These are phyloP conservation scores for Hippolais icterina DNA, from an alignment of 2,113 vertebrate genomes.

Conservation along the genomic window DNA sequence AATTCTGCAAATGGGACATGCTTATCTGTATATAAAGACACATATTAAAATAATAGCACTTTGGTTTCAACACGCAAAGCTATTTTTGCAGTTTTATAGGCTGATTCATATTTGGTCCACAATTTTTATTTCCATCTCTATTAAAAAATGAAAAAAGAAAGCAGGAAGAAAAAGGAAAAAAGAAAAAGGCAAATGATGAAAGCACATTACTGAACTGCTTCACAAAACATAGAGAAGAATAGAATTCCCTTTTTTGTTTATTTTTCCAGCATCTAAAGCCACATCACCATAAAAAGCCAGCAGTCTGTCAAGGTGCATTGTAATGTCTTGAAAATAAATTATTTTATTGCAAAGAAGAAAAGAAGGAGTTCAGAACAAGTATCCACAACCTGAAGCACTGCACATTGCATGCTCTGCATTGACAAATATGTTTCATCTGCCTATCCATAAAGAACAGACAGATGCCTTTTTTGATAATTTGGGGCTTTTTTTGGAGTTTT, in stretches of 20 bases:
- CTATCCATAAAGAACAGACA: not conserved
- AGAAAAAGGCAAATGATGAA: not conserved
- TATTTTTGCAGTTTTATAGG: not conserved
- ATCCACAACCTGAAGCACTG: not conserved
- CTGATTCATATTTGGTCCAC: not conserved
- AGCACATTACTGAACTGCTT: not conserved
- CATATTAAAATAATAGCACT: not conserved
- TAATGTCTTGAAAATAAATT: not conserved
- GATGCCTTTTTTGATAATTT: not conserved
- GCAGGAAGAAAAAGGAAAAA: fast-evolving
- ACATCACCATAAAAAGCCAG: not conserved
- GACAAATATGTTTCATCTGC: not conserved
- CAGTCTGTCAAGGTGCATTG: not conserved
- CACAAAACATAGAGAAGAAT: not conserved
- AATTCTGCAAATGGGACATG: not conserved
- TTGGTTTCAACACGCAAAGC: not conserved
- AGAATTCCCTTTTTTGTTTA: not conserved
- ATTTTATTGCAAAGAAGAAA: not conserved
- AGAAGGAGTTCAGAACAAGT: not conserved
- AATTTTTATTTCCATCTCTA: not conserved
- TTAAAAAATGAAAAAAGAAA: not conserved
- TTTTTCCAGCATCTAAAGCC: not conserved
- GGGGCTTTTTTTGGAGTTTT: not conserved
- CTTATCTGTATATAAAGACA: not conserved
- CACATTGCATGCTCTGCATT: not conserved